Evolutionary conservation across 2,797 vertebrate genomes (phyloP).

Genomic region (Liparis tanakae): DNA sequence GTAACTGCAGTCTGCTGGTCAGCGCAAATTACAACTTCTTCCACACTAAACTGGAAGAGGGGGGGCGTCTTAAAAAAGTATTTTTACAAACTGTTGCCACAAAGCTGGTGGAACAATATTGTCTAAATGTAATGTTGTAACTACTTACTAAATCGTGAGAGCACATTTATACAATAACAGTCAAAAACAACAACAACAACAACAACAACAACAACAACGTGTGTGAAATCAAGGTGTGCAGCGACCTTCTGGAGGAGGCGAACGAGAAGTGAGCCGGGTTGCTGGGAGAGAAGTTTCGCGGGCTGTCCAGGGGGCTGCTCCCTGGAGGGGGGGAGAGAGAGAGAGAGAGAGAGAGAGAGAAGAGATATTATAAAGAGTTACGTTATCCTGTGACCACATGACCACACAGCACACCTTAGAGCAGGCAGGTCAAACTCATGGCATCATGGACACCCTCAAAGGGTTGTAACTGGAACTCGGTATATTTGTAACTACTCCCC

Average conservation of each 20-base stretch:
- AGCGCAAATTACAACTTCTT: neutral
- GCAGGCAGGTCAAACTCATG: no score
- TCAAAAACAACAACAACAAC: no score
- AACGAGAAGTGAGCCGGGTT: slow-evolving; percentile 94
- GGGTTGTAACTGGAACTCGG: no score
- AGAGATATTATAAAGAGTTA: neutral
- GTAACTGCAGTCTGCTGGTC: no score
- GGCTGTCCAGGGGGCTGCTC: slow-evolving; percentile 94
- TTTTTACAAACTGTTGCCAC: no score
- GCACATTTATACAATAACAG: neutral
- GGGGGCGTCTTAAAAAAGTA: no score
- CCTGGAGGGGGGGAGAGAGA: slow-evolving; percentile 73
- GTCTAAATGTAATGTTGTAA: no score
- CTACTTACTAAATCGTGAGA: neutral
- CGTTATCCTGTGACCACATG: neutral
- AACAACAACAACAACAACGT: neutral
- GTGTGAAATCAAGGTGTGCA: neutral
- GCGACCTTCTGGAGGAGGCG: slow-evolving; percentile 90
- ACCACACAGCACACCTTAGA: neutral
- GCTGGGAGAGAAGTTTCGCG: slow-evolving; percentile 92
- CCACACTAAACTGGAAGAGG: neutral
- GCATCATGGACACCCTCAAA: no score
- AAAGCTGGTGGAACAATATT: no score
- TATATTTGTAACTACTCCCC: no score
- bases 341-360: no score